Evolutionary conservation across 2,797 vertebrate genomes (phyloP), one percentile per base, ranked within the genome.

Genomic region (Sebastes nivosus): DNA sequence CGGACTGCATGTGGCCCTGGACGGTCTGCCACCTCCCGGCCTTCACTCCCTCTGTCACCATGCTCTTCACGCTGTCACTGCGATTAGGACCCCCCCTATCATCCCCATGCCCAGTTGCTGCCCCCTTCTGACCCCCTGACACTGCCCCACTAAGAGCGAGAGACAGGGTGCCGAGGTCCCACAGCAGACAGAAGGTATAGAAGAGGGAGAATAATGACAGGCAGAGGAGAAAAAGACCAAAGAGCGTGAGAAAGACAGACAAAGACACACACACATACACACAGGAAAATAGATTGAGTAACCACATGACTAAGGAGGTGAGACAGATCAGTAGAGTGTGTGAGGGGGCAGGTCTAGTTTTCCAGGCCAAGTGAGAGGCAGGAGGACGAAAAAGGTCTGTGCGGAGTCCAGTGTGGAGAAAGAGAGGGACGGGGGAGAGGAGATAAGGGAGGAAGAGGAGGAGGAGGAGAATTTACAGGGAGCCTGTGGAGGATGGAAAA

Each of bases 1-100:
- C 98, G 32, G 97, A 97, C 85, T 98, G 97, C 96, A 99, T 94
- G 96, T 97, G 97, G 94, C 97, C 97, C 96, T 99, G 98, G 94
- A 99, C 96, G 22, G 95, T 97, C 95, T 98, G 97, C 98, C 98
- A 99, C 95, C 95, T 97, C 91, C 97, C 95, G 69, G 91, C 97
- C 94, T 97, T 97, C 88, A 95, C 96, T 88, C 95, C 97, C 72
- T 96, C 97, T 93, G 92, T 81, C 92, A 92, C 86, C 93, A 94
- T 92, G 95, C 96, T 97, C 92, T 95, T 94, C 95, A 96, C 89
- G 89, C 97, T 97, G 95, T 97, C 97, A 93, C 96, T 97, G 96
- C 96, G 96, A 91, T 95, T 95, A 85, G 95, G 94, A 90, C 91
- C 96, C 97, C 96, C 97, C 96, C 97, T 95, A 95, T 97, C 94